Percentiles rank a stretch among this genome's conserved stretches.
Conservation (phyloP, 2,113 vertebrate species). For the Tursiops truncatus region DNA sequence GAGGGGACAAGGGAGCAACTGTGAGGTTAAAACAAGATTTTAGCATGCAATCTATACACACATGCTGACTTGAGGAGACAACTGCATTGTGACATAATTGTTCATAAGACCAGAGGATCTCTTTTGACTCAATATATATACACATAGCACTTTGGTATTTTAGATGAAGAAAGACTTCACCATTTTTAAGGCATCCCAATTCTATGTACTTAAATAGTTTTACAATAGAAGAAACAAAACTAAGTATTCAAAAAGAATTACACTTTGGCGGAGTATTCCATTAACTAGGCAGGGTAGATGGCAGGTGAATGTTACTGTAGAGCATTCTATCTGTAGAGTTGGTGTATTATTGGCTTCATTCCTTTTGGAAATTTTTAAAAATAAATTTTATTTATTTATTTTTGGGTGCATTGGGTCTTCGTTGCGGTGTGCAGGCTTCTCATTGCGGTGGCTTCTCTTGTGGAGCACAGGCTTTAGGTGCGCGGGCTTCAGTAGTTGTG, state of each 20-base stretch:
- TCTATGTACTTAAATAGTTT: neutral
- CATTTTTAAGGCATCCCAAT: neutral
- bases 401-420: no score
- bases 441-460: no score
- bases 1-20: neutral
- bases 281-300: neutral
- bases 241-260: neutral
- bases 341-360: neutral
- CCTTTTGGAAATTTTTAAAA: neutral
- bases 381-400: no score
- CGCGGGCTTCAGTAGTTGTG: no score
- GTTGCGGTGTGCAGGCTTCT: no score
- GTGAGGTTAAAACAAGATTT: neutral
- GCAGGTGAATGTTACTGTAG: neutral
- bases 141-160: neutral
- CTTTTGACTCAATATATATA: neutral
- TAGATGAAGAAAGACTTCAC: neutral
- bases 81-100: neutral
- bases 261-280: neutral
- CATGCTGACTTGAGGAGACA: neutral
- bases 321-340: neutral
- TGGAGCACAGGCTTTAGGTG: no score
- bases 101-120: neutral
- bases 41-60: accelerated
- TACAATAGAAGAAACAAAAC: neutral